A percentile compares a stretch with the other conserved stretches of the same genome.
Conservation (phyloP, 2,797 vertebrate species). For the Paguma larvata region DNA sequence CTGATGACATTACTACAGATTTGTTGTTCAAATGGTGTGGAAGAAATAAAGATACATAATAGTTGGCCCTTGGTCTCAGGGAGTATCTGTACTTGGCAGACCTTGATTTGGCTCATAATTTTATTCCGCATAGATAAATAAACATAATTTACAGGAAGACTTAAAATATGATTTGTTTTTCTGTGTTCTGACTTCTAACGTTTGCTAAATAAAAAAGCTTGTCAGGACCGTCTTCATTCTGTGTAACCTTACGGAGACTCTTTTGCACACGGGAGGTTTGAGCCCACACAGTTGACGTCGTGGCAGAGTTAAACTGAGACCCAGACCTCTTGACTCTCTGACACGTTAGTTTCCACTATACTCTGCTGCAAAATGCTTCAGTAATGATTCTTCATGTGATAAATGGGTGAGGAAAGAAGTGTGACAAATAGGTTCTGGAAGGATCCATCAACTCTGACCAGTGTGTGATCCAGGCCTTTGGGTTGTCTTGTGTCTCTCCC, state of each 20-base stretch:
- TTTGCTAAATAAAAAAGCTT: neutral
- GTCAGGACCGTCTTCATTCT: neutral
- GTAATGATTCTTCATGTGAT: neutral
- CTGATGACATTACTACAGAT: neutral
- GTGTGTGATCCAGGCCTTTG: neutral
- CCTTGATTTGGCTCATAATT: neutral
- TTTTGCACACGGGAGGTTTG: neutral
- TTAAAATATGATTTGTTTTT: slow-evolving; percentile 14
- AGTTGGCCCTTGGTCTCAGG: neutral
- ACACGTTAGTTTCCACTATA: neutral
- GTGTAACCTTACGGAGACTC: neutral
- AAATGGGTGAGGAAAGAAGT: neutral
- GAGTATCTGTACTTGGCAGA: neutral
- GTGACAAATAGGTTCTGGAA: neutral
- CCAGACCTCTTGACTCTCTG: neutral
- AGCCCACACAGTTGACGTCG: neutral
- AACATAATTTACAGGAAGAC: neutral
- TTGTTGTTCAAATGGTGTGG: neutral
- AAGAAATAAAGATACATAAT: neutral
- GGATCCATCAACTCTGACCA: neutral
- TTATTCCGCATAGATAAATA: neutral
- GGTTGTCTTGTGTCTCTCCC: neutral
- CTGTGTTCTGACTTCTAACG: neutral
- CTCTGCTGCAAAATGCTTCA: neutral
- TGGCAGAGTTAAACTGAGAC: neutral